These are phyloP conservation scores for Gymnocephalus cernua DNA, from an alignment of 2,113 vertebrate genomes.

Conservation along the genomic window DNA sequence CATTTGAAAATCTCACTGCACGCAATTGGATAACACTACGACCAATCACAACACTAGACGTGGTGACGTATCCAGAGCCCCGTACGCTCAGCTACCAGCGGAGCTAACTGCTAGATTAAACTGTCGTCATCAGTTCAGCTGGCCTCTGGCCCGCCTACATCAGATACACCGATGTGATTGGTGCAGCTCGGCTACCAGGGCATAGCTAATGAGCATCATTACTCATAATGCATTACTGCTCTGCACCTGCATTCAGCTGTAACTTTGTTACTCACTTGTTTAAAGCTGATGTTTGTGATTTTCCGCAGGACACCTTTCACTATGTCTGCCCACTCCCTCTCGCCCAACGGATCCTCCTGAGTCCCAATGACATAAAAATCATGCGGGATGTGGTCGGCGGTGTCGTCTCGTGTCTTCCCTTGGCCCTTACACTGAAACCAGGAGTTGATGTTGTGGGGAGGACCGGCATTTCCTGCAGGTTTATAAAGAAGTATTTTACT, in stretches of 20 bases:
- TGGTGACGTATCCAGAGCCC: no score
- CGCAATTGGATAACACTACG: no score
- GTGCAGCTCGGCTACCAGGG: no score
- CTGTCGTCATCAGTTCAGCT: no score
- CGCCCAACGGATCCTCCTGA: conserved; percentile 93
- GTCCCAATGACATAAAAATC: conserved; percentile 97
- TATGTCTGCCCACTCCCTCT: conserved; percentile 94
- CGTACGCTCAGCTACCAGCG: no score
- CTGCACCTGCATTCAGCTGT: not conserved
- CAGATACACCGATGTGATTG: no score
- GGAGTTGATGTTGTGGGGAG: conserved; percentile 92
- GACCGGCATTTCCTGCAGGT: conserved; percentile 88
- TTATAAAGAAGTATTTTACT: not conserved
- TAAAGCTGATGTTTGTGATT: conserved; percentile 95
- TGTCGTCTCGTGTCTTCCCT: conserved; percentile 95
- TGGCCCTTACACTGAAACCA: conserved; percentile 99
- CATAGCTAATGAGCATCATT: no score
- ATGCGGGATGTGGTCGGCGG: conserved; percentile 95
- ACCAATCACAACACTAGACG: no score
- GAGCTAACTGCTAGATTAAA: no score
- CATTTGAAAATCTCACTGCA: no score
- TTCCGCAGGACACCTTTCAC: conserved; percentile 89
- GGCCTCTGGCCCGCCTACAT: no score
- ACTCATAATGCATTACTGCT: not conserved
- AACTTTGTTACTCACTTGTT: conserved; percentile 85